Base-by-base conservation (phyloP, 1,140 invertebrate genomes). In the Vanessa atalanta region DNA sequence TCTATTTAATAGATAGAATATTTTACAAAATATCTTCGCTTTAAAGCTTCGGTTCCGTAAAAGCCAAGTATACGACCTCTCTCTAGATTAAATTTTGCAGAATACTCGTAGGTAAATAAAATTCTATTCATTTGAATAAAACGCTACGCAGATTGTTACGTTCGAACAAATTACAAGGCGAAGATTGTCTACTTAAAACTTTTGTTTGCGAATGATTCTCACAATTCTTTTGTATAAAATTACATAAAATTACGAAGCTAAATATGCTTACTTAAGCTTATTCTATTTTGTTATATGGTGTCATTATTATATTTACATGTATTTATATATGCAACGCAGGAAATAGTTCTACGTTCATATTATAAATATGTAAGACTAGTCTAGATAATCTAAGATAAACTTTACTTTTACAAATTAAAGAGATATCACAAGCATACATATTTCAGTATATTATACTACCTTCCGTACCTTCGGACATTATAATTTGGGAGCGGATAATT, bases 1-100 rank as follows among this genome's bases (percentile, higher is more conserved):
- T 65, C 51, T 55, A 13, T 57, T 57, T 13, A 23, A 57, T 57
- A 57, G 53, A 55, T 23, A 63, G 66, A 37, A 73, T 69, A 73
- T 73, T 73, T 73, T 60, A 66, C 37, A 57, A 53, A 69, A 64
- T 64, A 73, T 69, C 60, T 65, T 60, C 6, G 57, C 66, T 69
- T 20, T 55, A 69, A 57, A 73, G 65, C 66, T 16, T 51, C 51
- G 63, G 60, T 73, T 73, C 31, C 72, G 65, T 72, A 72, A 57
- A 57, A 57, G 53, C 53, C 53, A 57, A 57, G 53, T 57, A 57
- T 57, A 57, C 53, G 53, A 73, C 65, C 66, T 69, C 63, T 74
- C 48, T 74, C 23, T 65, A 74, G 61, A 74, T 74, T 74, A 74
- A 74, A 70, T 70, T 74, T 74, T 70, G 31, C 50, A 64, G 67